Evolutionary conservation across 35 echinoderm and acorn worm species (phyloP), one percentile per base, ranked within the genome.

Genomic region (Hemicentrotus pulcherrimus): DNA sequence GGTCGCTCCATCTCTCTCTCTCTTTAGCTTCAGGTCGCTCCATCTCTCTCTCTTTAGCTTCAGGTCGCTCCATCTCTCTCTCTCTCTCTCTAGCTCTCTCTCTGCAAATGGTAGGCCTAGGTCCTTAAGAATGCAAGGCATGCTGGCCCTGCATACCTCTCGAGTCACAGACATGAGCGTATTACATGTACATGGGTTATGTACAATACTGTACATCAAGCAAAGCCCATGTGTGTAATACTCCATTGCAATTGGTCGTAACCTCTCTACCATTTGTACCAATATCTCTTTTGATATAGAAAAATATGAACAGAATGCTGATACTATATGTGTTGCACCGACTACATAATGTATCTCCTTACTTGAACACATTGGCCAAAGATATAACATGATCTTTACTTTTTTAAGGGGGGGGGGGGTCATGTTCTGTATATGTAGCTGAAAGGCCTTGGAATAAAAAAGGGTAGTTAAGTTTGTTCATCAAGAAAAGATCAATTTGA

Each of bases 31-130:
- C 61, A 59, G 35, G 1, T 41, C 2, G 86, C 32, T 86, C 86
- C 8, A 10, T 87, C 86, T 31, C 87, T 89, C 16, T 33, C 87
- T 89, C 87, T 89, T n/a, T n/a, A n/a, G n/a, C n/a, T n/a, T 87
- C 86, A 55, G 32, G 0, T 87, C 86, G 12, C 86, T 87, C 28
- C 19, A 31, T n/a, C 86, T 87, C 86, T n/a, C n/a, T n/a, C n/a
- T n/a, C n/a, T n/a, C n/a, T n/a, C n/a, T n/a, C n/a, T 33, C 24
- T 18, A 7, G 7, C 86, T 32, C 88, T 90, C 19, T 35, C 88
- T 90, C 88, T 90, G 88, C 32, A 90, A 90, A 90, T 90, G 88
- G 88, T 90, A 90, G 88, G 88, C 88, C 88, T 33, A 90, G 88
- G 88, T 90, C 88, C 88, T 90, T 47, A 90, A 90, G 88, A 90